Evolutionary conservation across 2,888 invertebrate genomes (phyloP), one percentile per base, ranked within the genome.

Genomic region (Eugnorisma glareosa): DNA sequence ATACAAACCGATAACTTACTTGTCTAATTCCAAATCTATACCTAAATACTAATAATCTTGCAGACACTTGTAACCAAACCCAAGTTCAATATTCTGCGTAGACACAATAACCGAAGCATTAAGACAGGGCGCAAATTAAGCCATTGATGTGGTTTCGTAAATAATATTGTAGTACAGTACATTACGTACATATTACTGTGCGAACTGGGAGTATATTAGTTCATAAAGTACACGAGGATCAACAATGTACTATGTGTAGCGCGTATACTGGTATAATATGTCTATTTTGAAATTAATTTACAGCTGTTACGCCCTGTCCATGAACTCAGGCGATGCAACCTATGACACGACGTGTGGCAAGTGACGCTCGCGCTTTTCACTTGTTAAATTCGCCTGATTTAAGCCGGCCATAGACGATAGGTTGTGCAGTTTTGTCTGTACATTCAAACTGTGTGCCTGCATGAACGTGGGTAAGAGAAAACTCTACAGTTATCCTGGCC

Each of bases 101-200:
- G 73, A 68, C 10, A 82, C 43, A 63, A 63, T 67, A 66, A 54
- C 67, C 28, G 37, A 79, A 57, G n/a, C 40, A 40, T 74, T 72
- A 67, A 68, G 78, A 66, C 57, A 37, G 37, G 43, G 61, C 28
- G 54, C 73, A 75, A 79, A 84, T 80, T 77, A 67, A 79, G 67
- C 74, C 76, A 86, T 77, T 73, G 77, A 73, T 79, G 76, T 79
- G 86, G 86, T 86, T 83, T 64, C 67, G 59, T 67, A 74, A 64
- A 75, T 78, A 86, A 75, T 83, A 73, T 71, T 66, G 48, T 71
- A 83, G 24, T 40, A 64, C 40, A 40, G 61, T 61, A 78, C 28
- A 68, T 37, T 69, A 15, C 51, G n/a, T 59, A 75, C 54, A 70
- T 73, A 78, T 66, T 71, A 73, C 72, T 68, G 71, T 61, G 59